phyloP scores from a whole-genome alignment of 2,888 invertebrate genomes.

The Habroteleia sp. region DNA sequence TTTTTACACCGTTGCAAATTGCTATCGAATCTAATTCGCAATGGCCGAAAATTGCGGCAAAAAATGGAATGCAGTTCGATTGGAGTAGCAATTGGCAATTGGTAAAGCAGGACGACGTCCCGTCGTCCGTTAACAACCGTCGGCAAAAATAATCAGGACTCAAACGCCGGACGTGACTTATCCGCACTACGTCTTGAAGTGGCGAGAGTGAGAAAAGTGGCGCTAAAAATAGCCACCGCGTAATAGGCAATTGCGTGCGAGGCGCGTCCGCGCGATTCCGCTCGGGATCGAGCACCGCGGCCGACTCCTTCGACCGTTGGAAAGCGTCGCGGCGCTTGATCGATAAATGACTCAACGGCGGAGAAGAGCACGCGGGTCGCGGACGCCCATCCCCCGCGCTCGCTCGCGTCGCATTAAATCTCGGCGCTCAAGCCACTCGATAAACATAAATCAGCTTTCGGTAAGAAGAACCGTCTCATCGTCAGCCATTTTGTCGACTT shows the following conservation, averaged over 20 bases:
- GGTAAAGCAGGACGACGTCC: conserved; percentile 44
- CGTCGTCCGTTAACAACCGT: conserved; percentile 46
- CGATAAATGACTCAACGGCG: conserved; percentile 43
- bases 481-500: conserved; percentile 51
- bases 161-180: conserved; percentile 48
- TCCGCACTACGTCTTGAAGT: conserved; percentile 47
- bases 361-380: conserved; percentile 3
- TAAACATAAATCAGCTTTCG: conserved; percentile 42
- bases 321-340: conserved; percentile 25
- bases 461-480: conserved; percentile 32
- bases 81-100: conserved; percentile 46
- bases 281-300: conserved; percentile 5
- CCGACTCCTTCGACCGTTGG: conserved; percentile 24
- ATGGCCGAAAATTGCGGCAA: too few species aligned
- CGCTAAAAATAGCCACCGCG: conserved; percentile 50
- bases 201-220: conserved; percentile 43
- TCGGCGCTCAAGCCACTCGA: conserved; percentile 18
- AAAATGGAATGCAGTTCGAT: too few species aligned
- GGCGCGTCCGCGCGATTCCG: conserved; percentile 41
- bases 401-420: conserved; percentile 23
- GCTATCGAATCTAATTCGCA: too few species aligned
- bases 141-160: conserved; percentile 59
- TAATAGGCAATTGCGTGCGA: conserved; percentile 51
- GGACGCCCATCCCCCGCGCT: background rate
- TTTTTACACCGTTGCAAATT: too few species aligned